Conservation (phyloP, 2,113 vertebrate genomes). For the Rhagologus leucostigma region DNA sequence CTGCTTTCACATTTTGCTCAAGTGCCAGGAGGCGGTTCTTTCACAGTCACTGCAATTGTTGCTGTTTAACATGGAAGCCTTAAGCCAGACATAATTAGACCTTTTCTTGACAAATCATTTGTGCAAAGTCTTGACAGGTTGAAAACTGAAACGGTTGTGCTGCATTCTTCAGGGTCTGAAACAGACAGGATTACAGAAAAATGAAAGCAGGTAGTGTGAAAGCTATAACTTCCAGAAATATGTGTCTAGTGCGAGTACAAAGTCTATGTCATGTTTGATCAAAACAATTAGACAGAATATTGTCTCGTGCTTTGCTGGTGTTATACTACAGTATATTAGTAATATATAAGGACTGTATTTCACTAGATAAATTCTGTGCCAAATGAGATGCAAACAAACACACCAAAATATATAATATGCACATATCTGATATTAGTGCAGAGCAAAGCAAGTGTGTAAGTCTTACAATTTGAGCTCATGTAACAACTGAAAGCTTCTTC, state of each 20-base stretch:
- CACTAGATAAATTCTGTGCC: not conserved
- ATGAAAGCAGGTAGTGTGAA: slow-evolving; percentile 37
- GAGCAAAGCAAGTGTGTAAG: not conserved
- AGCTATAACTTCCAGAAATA: slow-evolving; percentile 42
- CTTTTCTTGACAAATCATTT: slow-evolving; percentile 63
- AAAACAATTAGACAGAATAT: slow-evolving; percentile 46
- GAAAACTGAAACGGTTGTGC: slow-evolving; percentile 48
- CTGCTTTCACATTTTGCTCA: not conserved
- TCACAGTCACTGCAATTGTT: slow-evolving; percentile 20
- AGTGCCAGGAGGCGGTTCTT: slow-evolving; percentile 21
- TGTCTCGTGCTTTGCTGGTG: not conserved
- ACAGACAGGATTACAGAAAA: slow-evolving; percentile 56
- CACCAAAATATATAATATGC: not conserved
- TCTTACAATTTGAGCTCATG: not conserved
- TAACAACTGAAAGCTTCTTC: not conserved
- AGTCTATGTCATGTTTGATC: slow-evolving; percentile 35
- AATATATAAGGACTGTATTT: not conserved
- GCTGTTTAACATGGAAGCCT: slow-evolving; percentile 46
- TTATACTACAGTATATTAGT: slow-evolving; percentile 32
- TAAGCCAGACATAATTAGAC: slow-evolving; percentile 49
- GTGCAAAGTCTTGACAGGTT: slow-evolving; percentile 53
- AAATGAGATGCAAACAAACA: not conserved
- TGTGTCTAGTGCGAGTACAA: not conserved
- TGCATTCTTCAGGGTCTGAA: slow-evolving; percentile 53
- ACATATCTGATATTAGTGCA: not conserved